phyloP scores from a whole-genome alignment of 2,113 vertebrate species.

The Fregetta grallaria region DNA sequence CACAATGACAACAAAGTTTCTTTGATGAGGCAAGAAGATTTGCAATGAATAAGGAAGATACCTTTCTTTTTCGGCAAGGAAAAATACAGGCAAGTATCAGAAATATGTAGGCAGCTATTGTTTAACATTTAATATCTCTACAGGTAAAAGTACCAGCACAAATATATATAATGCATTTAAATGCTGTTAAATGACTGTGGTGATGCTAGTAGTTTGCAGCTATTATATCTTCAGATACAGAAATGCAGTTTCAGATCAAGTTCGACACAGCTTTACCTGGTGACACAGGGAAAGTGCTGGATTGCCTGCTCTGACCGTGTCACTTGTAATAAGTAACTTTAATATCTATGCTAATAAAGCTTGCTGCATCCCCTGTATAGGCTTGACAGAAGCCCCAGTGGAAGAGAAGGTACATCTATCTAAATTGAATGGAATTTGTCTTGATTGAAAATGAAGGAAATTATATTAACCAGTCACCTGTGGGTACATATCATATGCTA shows the following conservation, averaged over 20 bases:
- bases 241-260: neutral
- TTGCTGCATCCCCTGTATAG: neutral
- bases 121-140: neutral
- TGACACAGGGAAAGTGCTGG: neutral
- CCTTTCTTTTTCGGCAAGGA: neutral
- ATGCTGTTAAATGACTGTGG: neutral
- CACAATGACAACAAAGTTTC: neutral
- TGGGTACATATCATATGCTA: neutral
- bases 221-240: neutral
- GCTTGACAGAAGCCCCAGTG: neutral
- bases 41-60: neutral
- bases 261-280: neutral
- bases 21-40: neutral
- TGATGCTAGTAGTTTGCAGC: neutral
- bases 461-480: slow-evolving; percentile 36
- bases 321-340: slow-evolving; percentile 26
- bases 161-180: neutral
- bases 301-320: neutral
- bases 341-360: slow-evolving; percentile 51
- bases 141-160: neutral
- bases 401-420: neutral
- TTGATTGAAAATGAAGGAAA: slow-evolving; percentile 46
- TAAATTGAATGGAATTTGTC: slow-evolving; percentile 45
- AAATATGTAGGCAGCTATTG: neutral
- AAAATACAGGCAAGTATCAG: neutral